phyloP scores from a whole-genome alignment of 1,140 invertebrate species.

The Orchestia grillus region DNA sequence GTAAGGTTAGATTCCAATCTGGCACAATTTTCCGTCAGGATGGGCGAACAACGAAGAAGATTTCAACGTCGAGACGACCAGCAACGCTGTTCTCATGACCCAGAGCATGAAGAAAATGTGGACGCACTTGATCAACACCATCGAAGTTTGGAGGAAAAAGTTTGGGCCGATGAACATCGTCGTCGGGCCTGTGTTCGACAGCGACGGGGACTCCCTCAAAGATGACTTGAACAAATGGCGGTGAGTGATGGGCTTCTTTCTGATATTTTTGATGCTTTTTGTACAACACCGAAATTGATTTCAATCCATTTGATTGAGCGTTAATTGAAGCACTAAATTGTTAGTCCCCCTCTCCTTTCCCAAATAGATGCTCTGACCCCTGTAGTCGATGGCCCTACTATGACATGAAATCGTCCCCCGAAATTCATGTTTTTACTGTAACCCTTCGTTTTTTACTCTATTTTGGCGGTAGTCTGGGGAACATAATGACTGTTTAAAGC shows the following conservation, averaged over 20 bases:
- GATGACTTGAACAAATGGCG: not conserved
- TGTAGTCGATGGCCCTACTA: too few species aligned
- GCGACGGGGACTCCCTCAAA: not conserved
- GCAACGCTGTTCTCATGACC: not conserved
- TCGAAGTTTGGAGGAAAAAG: constrained; percentile 4
- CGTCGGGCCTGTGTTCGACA: not conserved
- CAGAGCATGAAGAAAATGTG: not conserved
- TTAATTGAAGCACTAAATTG: too few species aligned
- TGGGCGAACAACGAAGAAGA: not conserved
- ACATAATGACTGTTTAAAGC: too few species aligned
- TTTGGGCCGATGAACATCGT: not conserved
- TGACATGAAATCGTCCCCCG: too few species aligned
- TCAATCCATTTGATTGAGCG: too few species aligned
- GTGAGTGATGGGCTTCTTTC: not conserved
- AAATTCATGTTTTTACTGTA: too few species aligned
- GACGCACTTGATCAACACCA: not conserved
- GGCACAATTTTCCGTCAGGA: not conserved
- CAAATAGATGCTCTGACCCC: too few species aligned
- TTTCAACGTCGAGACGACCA: not conserved
- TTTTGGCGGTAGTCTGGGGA: too few species aligned
- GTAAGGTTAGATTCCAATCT: too few species aligned
- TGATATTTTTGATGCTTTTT: not conserved
- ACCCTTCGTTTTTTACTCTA: too few species aligned
- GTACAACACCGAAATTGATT: too few species aligned
- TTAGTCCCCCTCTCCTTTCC: too few species aligned